Percentiles rank a stretch among this genome's conserved stretches.
These are phyloP conservation scores for Tethya wilhelma DNA, from an alignment of 37 sponge, comb jelly and placozoan genomes.

Conservation along the genomic window DNA sequence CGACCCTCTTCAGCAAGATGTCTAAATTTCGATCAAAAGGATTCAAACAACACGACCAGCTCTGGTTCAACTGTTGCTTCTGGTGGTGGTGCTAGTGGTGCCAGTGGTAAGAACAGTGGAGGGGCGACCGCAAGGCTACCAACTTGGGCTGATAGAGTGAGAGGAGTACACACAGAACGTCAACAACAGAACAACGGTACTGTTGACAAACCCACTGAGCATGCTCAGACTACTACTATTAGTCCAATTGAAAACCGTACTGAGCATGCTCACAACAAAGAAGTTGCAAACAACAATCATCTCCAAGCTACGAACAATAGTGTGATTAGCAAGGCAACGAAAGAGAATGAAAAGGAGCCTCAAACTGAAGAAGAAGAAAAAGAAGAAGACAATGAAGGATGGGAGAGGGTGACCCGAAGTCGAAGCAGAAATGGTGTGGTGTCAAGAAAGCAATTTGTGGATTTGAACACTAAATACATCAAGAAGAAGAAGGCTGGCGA, in stretches of 20 bases:
- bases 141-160: conserved; percentile 76
- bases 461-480: neutral
- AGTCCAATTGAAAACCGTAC: neutral
- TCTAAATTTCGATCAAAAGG: conserved; percentile 4
- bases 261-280: neutral
- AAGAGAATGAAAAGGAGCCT: neutral
- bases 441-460: neutral
- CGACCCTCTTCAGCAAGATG: neutral
- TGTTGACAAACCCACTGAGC: neutral
- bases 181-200: neutral
- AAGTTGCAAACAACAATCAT: neutral
- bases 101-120: neutral
- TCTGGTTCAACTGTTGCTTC: neutral
- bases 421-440: conserved; percentile 1
- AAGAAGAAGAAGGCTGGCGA: neutral
- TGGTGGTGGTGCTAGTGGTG: neutral
- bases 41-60: neutral
- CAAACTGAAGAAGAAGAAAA: neutral
- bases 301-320: neutral
- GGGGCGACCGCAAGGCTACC: neutral
- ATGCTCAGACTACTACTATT: neutral
- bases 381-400: neutral
- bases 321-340: neutral
- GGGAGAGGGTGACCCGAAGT: conserved; percentile 7
- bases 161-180: conserved; percentile 10